Evolutionary conservation across 2,888 invertebrate genomes (phyloP).

Genomic region (Coremacera marginata): DNA sequence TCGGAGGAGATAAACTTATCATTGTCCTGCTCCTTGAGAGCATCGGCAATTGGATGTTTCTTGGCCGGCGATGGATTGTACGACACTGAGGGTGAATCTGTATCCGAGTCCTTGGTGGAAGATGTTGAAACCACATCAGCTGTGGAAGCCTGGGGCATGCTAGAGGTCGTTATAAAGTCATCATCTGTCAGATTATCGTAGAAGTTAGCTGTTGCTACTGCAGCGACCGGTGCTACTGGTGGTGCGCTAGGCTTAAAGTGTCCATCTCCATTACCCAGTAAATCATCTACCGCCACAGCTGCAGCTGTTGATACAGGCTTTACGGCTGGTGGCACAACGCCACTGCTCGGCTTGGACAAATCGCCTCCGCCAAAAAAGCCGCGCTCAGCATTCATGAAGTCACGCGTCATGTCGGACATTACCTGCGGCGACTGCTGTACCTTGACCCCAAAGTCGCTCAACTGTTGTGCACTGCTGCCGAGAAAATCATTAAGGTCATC

Average conservation of each 20-base stretch:
- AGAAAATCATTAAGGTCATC: slow-evolving; percentile 62
- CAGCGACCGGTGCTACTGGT: slow-evolving; percentile 40
- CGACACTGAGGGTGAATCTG: slow-evolving; percentile 65
- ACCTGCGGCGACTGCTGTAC: slow-evolving; percentile 53
- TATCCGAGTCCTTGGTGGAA: slow-evolving; percentile 64
- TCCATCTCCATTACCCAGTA: slow-evolving; percentile 37
- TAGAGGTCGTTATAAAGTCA: slow-evolving; percentile 44
- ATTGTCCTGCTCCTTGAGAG: slow-evolving; percentile 67
- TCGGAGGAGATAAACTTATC: slow-evolving; percentile 69
- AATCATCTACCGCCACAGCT: slow-evolving; percentile 36
- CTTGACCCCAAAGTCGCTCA: slow-evolving; percentile 44
- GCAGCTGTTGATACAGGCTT: neutral
- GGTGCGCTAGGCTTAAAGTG: slow-evolving; percentile 47
- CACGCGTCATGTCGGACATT: slow-evolving; percentile 57
- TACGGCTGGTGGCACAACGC: neutral
- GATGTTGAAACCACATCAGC: slow-evolving; percentile 34
- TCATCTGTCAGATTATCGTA: slow-evolving; percentile 48
- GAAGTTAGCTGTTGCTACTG: slow-evolving; percentile 36
- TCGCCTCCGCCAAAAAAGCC: slow-evolving; percentile 47
- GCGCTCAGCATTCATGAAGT: slow-evolving; percentile 66
- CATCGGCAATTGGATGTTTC: slow-evolving; percentile 62
- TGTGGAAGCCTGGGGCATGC: slow-evolving; percentile 44
- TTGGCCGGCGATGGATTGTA: slow-evolving; percentile 67
- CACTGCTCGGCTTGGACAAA: slow-evolving; percentile 17
- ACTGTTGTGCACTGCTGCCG: slow-evolving; percentile 46